Evolutionary conservation across 2,113 vertebrate species (phyloP).

Genomic region (Dromiciops gliroides): DNA sequence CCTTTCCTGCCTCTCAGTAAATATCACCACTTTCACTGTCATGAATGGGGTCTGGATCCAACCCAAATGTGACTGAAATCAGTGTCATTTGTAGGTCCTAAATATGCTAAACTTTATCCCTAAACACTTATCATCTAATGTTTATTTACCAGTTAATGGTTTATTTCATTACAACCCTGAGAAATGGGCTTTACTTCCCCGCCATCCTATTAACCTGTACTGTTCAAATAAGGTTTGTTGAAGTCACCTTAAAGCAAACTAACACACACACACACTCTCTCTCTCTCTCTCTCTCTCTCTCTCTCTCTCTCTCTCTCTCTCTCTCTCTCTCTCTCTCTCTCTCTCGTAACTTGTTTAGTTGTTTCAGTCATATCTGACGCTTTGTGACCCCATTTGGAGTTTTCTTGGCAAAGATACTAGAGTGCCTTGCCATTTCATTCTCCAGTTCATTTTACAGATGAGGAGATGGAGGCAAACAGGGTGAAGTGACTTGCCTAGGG

Average conservation of each 20-base stretch:
- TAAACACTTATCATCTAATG: conserved; percentile 46
- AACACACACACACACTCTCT: no score
- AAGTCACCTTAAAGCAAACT: not conserved
- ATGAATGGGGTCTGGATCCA: conserved; percentile 71
- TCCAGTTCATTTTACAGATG: not conserved
- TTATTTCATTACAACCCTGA: conserved; percentile 64
- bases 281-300: no score
- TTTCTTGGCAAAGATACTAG: not conserved
- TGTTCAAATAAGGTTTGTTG: conserved; percentile 30
- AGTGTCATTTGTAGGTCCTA: conserved; percentile 58
- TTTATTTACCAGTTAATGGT: conserved; percentile 56
- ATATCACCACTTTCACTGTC: conserved; percentile 47
- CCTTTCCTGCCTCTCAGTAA: conserved; percentile 59
- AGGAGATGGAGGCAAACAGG: not conserved
- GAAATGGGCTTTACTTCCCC: conserved; percentile 50
- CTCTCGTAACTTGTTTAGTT: no score
- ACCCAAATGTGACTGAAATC: conserved; percentile 64
- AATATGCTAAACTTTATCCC: conserved; percentile 53
- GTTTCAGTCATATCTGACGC: not conserved
- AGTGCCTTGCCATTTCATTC: not conserved
- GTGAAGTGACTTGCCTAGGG: not conserved
- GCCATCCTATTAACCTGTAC: conserved; percentile 36
- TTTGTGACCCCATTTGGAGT: not conserved
- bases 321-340: no score
- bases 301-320: not conserved